Evolutionary conservation across 2,797 vertebrate genomes (phyloP).

Genomic region (Mycteria americana): DNA sequence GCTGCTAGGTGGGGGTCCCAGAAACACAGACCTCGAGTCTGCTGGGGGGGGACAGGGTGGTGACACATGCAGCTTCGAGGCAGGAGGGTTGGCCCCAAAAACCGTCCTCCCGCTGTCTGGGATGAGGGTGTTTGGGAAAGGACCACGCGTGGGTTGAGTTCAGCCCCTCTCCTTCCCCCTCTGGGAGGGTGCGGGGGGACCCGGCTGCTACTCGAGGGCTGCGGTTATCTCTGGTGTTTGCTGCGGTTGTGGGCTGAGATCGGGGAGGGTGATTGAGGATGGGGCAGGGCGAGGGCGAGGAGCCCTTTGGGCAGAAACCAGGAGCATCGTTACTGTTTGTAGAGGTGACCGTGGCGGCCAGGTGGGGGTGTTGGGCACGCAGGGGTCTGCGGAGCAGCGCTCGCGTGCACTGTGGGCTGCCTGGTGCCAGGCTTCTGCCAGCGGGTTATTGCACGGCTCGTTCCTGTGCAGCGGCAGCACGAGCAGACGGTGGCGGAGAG

Average conservation of each 20-base stretch:
- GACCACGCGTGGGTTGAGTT: neutral
- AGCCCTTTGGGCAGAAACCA: neutral
- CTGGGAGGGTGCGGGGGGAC: fast-evolving
- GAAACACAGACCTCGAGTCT: neutral
- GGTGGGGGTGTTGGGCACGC: fast-evolving
- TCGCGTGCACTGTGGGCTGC: fast-evolving
- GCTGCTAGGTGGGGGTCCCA: neutral
- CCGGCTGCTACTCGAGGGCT: neutral
- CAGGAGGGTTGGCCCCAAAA: neutral
- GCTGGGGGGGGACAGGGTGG: neutral
- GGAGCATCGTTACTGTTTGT: fast-evolving
- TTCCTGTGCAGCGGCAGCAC: fast-evolving
- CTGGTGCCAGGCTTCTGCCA: too few species aligned
- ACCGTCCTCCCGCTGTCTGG: fast-evolving
- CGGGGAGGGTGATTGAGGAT: neutral
- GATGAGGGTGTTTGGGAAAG: neutral
- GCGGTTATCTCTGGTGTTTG: neutral
- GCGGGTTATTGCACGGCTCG: fast-evolving
- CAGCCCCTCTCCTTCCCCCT: neutral
- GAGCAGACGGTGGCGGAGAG: neutral
- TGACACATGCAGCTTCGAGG: neutral
- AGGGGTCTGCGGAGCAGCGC: neutral
- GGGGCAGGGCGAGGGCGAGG: neutral
- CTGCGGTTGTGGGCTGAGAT: neutral
- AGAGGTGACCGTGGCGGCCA: neutral